Percentiles rank a stretch among this genome's conserved stretches.
These are phyloP conservation scores for Spea bombifrons DNA, from an alignment of 2,113 vertebrate species.

Conservation along the genomic window DNA sequence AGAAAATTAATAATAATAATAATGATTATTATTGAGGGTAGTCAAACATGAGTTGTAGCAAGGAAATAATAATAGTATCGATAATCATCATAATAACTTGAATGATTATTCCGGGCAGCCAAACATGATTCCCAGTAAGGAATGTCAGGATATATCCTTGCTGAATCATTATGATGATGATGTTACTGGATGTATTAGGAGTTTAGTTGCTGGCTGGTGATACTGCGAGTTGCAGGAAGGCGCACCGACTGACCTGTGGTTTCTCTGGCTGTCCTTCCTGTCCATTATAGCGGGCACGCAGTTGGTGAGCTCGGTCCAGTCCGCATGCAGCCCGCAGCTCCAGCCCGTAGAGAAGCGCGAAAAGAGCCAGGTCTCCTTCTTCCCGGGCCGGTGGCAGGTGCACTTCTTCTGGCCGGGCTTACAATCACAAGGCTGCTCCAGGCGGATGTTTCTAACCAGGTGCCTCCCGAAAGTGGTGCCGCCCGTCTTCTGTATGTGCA, in stretches of 20 bases:
- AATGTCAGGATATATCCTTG: too few species aligned
- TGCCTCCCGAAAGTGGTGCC: slow-evolving; percentile 95
- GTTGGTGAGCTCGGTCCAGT: slow-evolving; percentile 92
- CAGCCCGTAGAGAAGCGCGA: slow-evolving; percentile 90
- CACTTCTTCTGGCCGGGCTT: slow-evolving; percentile 95
- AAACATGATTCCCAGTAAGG: too few species aligned
- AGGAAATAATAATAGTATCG: too few species aligned
- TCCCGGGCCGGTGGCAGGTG: slow-evolving; percentile 88
- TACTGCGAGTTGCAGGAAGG: too few species aligned
- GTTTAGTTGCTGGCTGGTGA: too few species aligned
- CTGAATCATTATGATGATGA: too few species aligned
- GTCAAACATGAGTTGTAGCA: too few species aligned
- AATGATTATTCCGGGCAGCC: too few species aligned
- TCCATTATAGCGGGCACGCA: slow-evolving; percentile 91
- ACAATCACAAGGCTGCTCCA: slow-evolving; percentile 94
- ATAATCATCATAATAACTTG: too few species aligned
- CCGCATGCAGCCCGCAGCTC: slow-evolving; percentile 90
- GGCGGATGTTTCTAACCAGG: slow-evolving; percentile 91
- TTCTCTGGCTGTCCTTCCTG: slow-evolving; percentile 39
- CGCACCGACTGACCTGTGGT: slow-evolving; percentile 34
- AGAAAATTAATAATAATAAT: too few species aligned
- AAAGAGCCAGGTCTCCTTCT: slow-evolving; percentile 92
- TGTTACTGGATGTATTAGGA: too few species aligned
- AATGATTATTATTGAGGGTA: too few species aligned
- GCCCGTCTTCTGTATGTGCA: slow-evolving; percentile 97